phyloP scores from a whole-genome alignment of 2,888 invertebrate species.

The Dolomedes plantarius region DNA sequence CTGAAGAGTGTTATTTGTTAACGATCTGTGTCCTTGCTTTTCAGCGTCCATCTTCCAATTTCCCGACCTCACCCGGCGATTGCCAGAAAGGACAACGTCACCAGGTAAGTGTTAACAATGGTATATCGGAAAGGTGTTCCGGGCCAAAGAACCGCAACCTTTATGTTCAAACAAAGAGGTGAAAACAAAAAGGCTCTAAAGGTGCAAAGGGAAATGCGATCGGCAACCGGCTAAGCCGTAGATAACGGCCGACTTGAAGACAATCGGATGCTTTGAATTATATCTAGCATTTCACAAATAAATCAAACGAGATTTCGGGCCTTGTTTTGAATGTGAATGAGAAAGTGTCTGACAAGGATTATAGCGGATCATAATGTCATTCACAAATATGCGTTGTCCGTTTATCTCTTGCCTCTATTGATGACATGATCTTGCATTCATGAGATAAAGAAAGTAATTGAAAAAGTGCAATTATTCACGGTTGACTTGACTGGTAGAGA shows the following conservation, averaged over 20 bases:
- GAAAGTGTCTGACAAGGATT: background rate
- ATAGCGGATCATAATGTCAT: background rate
- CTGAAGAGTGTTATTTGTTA: no score
- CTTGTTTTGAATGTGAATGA: background rate
- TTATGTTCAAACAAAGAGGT: conserved; percentile 30
- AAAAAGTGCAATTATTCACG: no score
- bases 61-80: conserved; percentile 44
- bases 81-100: conserved; percentile 34
- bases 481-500: no score
- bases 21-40: background rate
- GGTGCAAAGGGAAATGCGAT: background rate
- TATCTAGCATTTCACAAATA: background rate
- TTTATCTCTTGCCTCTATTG: no score
- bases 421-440: no score
- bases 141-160: conserved; percentile 31
- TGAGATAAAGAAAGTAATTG: no score
- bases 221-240: background rate
- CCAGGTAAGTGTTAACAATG: conserved; percentile 50
- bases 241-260: background rate
- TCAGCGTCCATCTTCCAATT: conserved; percentile 32
- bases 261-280: background rate
- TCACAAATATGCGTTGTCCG: no score
- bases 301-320: background rate
- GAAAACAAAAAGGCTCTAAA: background rate
- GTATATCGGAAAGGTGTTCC: conserved; percentile 23